Percentiles rank a stretch among this genome's conserved stretches.
Conservation (phyloP, 2,888 invertebrate species). For the Abscondita cerata region DNA sequence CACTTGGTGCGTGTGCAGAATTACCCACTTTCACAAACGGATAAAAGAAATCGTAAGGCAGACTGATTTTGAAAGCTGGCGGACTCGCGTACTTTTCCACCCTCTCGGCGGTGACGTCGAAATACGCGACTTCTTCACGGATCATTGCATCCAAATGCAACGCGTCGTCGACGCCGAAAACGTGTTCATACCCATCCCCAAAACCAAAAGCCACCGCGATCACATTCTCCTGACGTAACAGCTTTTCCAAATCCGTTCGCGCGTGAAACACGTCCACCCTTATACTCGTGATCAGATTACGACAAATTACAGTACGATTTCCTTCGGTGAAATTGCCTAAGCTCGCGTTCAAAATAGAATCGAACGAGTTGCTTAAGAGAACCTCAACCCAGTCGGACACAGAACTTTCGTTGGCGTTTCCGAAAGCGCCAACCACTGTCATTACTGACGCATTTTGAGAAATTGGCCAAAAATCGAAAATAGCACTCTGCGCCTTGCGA, state of each 20-base stretch:
- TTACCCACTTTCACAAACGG: conserved; percentile 60
- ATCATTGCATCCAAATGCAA: conserved; percentile 41
- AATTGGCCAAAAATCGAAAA: conserved; percentile 49
- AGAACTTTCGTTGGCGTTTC: conserved; percentile 58
- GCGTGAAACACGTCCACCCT: conserved; percentile 60
- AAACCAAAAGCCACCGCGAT: conserved; percentile 41
- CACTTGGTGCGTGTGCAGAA: conserved; percentile 1
- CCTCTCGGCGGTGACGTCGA: conserved; percentile 61
- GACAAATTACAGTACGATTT: conserved; percentile 51
- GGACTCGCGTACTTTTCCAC: conserved; percentile 60
- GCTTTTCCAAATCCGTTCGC: conserved; percentile 49
- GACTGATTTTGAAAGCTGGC: conserved; percentile 63
- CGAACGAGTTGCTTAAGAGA: conserved; percentile 51
- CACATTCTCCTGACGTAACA: conserved; percentile 54
- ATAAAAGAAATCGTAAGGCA: conserved; percentile 71
- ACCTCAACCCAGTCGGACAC: conserved; percentile 62
- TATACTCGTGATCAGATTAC: conserved; percentile 52
- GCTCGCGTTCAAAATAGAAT: conserved; percentile 45
- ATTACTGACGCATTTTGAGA: conserved; percentile 45
- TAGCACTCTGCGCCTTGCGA: conserved; percentile 47
- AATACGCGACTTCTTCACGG: conserved; percentile 50
- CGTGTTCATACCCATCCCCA: background rate
- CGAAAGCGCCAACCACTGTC: conserved; percentile 58
- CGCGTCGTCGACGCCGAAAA: conserved; percentile 18
- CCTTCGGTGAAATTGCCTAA: conserved; percentile 51